phyloP scores from a whole-genome alignment of 2,888 invertebrate species.

The Apamea crenata region DNA sequence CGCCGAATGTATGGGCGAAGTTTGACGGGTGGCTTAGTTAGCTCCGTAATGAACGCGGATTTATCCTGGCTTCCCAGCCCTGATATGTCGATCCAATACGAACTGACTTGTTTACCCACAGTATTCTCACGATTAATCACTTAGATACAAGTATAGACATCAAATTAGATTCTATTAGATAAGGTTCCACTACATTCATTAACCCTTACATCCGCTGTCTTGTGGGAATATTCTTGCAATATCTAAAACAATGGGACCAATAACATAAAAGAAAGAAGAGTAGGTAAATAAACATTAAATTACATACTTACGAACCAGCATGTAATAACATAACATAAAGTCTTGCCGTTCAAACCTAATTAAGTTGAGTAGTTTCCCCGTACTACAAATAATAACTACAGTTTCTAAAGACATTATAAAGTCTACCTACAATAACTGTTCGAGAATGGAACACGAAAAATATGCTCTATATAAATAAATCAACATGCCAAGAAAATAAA shows the following conservation, averaged over 20 bases:
- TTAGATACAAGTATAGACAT: slow-evolving; percentile 46
- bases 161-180: slow-evolving; percentile 48
- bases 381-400: slow-evolving; percentile 31
- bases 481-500: slow-evolving; percentile 64
- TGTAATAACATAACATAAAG: slow-evolving; percentile 16
- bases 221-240: slow-evolving; percentile 54
- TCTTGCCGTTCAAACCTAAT: slow-evolving; percentile 32
- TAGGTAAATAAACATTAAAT: slow-evolving; percentile 28
- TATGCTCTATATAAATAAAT: slow-evolving; percentile 59
- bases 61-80: slow-evolving; percentile 55
- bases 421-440: slow-evolving; percentile 34
- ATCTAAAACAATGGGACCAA: slow-evolving; percentile 38
- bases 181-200: slow-evolving; percentile 46
- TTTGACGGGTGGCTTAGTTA: slow-evolving; percentile 71
- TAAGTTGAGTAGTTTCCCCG: slow-evolving; percentile 16
- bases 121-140: slow-evolving; percentile 55
- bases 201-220: slow-evolving; percentile 44
- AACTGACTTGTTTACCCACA: slow-evolving; percentile 51
- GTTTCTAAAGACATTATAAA: slow-evolving; percentile 45
- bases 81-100: slow-evolving; percentile 47
- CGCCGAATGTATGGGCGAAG: slow-evolving; percentile 71
- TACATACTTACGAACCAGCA: slow-evolving; percentile 19
- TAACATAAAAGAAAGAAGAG: slow-evolving; percentile 31
- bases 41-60: slow-evolving; percentile 66
- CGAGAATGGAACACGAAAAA: slow-evolving; percentile 54